A percentile compares a stretch with the other conserved stretches of the same genome.
phyloP scores from a whole-genome alignment of 2,113 vertebrate species.

The Meriones unguiculatus region DNA sequence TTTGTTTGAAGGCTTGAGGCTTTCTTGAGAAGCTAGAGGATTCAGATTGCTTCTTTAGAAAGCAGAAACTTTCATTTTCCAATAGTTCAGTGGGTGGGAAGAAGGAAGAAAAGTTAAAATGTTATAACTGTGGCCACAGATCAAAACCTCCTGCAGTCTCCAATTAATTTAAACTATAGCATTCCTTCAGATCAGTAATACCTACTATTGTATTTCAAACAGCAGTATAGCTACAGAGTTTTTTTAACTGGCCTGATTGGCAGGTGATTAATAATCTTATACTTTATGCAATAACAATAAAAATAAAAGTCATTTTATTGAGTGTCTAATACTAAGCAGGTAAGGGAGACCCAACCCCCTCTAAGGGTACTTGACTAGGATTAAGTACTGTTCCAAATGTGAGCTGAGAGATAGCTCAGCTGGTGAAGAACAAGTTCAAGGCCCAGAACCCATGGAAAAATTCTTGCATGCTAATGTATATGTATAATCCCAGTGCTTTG shows the following conservation, averaged over 20 bases:
- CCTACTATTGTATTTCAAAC: not conserved
- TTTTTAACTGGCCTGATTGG: not conserved
- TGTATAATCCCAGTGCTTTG: not conserved
- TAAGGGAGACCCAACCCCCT: not conserved
- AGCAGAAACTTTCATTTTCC: not conserved
- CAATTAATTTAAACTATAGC: not conserved
- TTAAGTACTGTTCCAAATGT: not conserved
- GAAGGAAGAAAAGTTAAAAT: not conserved
- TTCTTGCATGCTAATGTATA: not conserved
- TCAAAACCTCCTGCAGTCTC: not conserved
- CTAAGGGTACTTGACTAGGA: not conserved
- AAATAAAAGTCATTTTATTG: not conserved
- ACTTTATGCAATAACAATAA: not conserved
- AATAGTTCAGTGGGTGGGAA: not conserved
- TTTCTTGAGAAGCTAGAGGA: constrained; percentile 22
- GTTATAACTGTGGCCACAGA: not conserved
- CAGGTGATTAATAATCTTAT: not conserved
- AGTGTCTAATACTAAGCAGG: not conserved
- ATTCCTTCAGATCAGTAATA: not conserved
- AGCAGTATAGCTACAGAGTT: not conserved
- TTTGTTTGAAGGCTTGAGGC: not conserved
- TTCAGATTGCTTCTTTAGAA: constrained; percentile 1
- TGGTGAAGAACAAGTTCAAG: not conserved
- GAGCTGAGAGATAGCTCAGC: not conserved
- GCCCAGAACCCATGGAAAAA: not conserved